Conservation (phyloP, 2,113 vertebrate genomes). For the Myrmecobius fasciatus region DNA sequence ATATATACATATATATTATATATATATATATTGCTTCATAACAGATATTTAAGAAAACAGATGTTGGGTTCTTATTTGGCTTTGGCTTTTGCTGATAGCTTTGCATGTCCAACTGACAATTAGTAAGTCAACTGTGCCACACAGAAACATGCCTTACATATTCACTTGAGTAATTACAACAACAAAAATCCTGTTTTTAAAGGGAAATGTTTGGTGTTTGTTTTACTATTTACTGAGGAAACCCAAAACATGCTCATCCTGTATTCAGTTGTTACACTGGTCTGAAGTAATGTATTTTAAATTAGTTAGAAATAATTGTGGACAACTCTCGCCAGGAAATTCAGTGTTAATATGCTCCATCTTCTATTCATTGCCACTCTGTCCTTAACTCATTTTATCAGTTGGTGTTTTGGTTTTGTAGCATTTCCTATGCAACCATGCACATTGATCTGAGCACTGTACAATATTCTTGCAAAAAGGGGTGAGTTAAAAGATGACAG, state of each 20-base stretch:
- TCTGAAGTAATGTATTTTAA: neutral
- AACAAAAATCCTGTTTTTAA: neutral
- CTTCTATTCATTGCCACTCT: conserved; percentile 30
- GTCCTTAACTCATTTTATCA: conserved; percentile 64
- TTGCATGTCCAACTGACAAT: conserved; percentile 22
- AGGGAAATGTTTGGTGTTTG: neutral
- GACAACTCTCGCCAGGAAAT: conserved; percentile 67
- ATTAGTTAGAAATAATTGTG: no score
- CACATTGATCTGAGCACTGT: conserved; percentile 47
- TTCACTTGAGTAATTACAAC: neutral
- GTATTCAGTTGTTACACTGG: neutral
- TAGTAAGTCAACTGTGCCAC: accelerated
- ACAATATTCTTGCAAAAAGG: conserved; percentile 54
- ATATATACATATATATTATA: neutral
- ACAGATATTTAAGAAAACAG: conserved; percentile 7
- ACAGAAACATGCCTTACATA: neutral
- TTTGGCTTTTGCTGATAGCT: conserved; percentile 41
- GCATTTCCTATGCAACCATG: conserved; percentile 71
- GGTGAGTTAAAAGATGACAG: conserved; percentile 58
- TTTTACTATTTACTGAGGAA: neutral
- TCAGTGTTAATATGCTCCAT: conserved; percentile 35
- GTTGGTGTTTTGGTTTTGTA: conserved; percentile 71
- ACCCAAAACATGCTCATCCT: neutral
- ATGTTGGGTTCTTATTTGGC: conserved; percentile 18
- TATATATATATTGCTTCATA: conserved; percentile 16